Evolutionary conservation across 2,888 invertebrate genomes (phyloP).

Genomic region (Mythimna impura): DNA sequence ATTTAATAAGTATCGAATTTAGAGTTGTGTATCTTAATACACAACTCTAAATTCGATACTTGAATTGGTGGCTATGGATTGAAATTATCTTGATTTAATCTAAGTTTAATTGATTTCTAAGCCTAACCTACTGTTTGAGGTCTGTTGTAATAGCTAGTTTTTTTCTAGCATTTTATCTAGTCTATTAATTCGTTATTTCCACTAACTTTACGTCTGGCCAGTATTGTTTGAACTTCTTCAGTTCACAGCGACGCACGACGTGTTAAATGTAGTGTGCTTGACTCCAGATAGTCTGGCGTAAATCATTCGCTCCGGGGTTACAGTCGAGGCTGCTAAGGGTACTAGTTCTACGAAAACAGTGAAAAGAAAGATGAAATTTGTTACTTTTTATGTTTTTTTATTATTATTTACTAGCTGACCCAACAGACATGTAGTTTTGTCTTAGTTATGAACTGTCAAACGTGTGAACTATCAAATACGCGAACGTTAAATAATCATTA

Average conservation of each 20-base stretch:
- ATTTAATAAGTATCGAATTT: no score
- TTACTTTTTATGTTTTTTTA: background rate
- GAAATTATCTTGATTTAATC: no score
- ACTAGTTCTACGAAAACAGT: conserved; percentile 65
- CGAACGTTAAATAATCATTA: no score
- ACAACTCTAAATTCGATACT: no score
- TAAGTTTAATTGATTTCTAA: background rate
- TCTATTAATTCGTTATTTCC: background rate
- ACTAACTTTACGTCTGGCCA: conserved; percentile 71
- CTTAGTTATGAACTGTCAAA: no score
- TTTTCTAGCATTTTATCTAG: background rate
- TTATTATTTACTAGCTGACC: no score
- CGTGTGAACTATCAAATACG: no score
- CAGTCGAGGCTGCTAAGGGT: conserved; percentile 70
- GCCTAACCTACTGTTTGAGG: background rate
- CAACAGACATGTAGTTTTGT: no score
- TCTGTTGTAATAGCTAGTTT: background rate
- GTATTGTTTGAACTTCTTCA: conserved; percentile 68
- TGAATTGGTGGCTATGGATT: no score
- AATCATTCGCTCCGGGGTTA: conserved; percentile 71
- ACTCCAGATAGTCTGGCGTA: conserved; percentile 70
- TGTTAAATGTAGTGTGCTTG: conserved; percentile 73
- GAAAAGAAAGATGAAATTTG: background rate
- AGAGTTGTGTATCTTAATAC: no score
- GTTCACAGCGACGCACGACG: conserved; percentile 60